Percentiles rank a stretch among this genome's conserved stretches.
These are phyloP conservation scores for Euplexia lucipara DNA, from an alignment of 2,888 invertebrate species.

Conservation along the genomic window DNA sequence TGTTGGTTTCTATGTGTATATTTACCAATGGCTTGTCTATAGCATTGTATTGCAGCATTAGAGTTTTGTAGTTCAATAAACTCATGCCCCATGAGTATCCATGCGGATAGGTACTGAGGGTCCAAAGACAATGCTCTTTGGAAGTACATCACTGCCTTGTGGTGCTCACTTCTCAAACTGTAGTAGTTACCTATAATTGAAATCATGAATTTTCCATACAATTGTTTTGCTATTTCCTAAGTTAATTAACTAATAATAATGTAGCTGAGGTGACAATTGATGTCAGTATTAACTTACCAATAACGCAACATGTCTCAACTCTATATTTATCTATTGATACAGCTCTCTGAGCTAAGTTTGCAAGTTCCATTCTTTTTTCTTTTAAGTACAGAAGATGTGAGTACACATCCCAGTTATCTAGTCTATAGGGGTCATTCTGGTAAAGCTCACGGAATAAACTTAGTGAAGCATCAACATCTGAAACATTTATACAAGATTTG, in stretches of 20 bases:
- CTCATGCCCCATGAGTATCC: slow-evolving; percentile 99
- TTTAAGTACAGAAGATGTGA: slow-evolving; percentile 99
- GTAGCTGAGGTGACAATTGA: too few relatives aligned
- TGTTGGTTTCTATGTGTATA: neutral
- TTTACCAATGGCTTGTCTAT: slow-evolving; percentile 98
- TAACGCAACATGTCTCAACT: slow-evolving; percentile 99
- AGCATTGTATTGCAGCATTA: slow-evolving; percentile 99
- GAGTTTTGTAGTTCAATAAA: slow-evolving; percentile 99
- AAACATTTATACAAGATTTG: slow-evolving; percentile 62
- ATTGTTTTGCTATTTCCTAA: neutral
- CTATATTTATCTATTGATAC: slow-evolving; percentile 98
- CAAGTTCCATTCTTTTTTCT: slow-evolving; percentile 97
- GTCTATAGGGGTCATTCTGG: slow-evolving; percentile 96
- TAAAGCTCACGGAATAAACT: slow-evolving; percentile 96
- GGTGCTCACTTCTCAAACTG: slow-evolving; percentile 98
- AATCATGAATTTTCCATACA: slow-evolving; percentile 1
- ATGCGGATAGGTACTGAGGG: slow-evolving; percentile 98
- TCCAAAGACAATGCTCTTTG: slow-evolving; percentile 98
- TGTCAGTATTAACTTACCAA: slow-evolving; percentile 92
- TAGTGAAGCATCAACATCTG: slow-evolving; percentile 97
- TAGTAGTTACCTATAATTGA: slow-evolving; percentile 97
- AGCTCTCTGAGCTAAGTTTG: slow-evolving; percentile 97
- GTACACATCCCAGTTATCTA: slow-evolving; percentile 99
- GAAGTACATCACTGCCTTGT: slow-evolving; percentile 99
- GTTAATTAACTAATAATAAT: too few relatives aligned